These are phyloP conservation scores for Platorchestia sp. DNA, from an alignment of 1,140 invertebrate species.

Conservation along the genomic window DNA sequence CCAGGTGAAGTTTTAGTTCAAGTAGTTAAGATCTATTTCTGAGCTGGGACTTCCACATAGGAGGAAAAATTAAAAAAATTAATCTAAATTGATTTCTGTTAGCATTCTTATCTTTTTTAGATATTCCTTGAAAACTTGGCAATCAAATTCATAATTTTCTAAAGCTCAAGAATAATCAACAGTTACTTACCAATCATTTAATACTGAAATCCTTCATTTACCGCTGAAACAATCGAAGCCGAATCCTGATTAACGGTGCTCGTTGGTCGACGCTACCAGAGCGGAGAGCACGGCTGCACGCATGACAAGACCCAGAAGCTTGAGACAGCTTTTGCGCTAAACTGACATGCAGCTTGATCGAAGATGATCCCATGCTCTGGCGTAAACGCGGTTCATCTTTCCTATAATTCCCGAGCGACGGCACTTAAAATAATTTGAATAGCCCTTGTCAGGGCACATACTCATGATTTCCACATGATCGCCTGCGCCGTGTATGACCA, in stretches of 20 bases:
- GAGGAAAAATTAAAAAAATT: not conserved
- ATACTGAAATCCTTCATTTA: not conserved
- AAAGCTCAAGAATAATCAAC: not conserved
- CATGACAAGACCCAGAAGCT: not conserved
- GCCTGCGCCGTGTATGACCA: not conserved
- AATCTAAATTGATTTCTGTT: not conserved
- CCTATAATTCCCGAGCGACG: not conserved
- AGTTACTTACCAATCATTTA: not conserved
- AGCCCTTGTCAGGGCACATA: not conserved
- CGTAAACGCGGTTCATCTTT: not conserved
- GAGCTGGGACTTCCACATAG: no score
- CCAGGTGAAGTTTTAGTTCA: no score
- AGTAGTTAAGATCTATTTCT: no score
- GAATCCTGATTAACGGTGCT: not conserved
- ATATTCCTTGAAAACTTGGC: not conserved
- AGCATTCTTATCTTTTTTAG: not conserved
- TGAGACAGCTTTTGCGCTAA: not conserved
- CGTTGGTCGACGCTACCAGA: no score
- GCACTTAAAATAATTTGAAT: conserved; percentile 15
- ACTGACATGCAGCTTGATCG: not conserved
- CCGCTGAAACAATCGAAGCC: not conserved
- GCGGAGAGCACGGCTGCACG: no score
- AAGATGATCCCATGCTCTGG: not conserved
- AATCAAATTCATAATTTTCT: not conserved
- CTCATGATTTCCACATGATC: not conserved